phyloP scores from a whole-genome alignment of 1,140 invertebrate species.

The Homalodisca vitripennis region DNA sequence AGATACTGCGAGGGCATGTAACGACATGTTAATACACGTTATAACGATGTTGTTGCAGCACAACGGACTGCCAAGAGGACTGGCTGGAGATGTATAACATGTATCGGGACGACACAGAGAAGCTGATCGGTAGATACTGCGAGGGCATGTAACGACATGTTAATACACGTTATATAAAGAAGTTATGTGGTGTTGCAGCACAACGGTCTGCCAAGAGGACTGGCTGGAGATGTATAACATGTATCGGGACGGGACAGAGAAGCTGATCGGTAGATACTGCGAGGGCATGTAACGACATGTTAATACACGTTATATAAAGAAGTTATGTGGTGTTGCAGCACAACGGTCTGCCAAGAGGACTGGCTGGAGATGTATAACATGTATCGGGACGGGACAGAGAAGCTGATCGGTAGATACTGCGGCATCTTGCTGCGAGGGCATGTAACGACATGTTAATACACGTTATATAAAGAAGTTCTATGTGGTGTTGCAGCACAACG shows the following conservation, averaged over 20 bases:
- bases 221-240: slow-evolving; percentile 92
- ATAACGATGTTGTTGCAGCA: too few relatives aligned
- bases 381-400: slow-evolving; percentile 74
- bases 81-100: slow-evolving; percentile 92
- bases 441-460: too few relatives aligned
- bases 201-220: slow-evolving; percentile 78
- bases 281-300: too few relatives aligned
- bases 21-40: too few relatives aligned
- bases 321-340: too few relatives aligned
- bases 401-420: slow-evolving; percentile 83
- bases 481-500: slow-evolving; percentile 54
- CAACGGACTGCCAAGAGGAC: slow-evolving; percentile 78
- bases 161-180: too few relatives aligned
- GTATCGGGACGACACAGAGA: slow-evolving; percentile 73
- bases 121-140: slow-evolving; percentile 83
- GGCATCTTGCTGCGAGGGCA: slow-evolving; percentile 80
- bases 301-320: too few relatives aligned
- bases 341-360: slow-evolving; percentile 78
- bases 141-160: too few relatives aligned
- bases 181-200: too few relatives aligned
- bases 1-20: too few relatives aligned
- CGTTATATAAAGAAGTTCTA: too few relatives aligned
- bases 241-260: slow-evolving; percentile 74
- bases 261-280: slow-evolving; percentile 83
- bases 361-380: slow-evolving; percentile 92